Evolutionary conservation across 2,113 vertebrate genomes (phyloP).

Genomic region (Limanda limanda): DNA sequence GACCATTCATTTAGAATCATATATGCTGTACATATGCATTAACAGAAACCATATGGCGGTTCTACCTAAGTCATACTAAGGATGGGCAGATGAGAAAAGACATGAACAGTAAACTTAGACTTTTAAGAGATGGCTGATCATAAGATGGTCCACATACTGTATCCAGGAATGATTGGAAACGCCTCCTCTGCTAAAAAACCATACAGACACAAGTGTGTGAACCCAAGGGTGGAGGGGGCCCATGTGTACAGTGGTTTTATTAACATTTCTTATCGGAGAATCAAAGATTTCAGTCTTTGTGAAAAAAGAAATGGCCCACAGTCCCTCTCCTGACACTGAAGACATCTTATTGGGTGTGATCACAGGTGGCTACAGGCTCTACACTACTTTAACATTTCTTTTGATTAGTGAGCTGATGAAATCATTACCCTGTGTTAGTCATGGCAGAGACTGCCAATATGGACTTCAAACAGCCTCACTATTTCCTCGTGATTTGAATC

Average conservation of each 20-base stretch:
- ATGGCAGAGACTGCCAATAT: not conserved
- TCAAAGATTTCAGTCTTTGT: not conserved
- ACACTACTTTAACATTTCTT: not conserved
- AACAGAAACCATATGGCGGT: not conserved
- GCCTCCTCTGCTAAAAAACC: not conserved
- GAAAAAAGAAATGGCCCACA: not conserved
- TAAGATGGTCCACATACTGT: too few relatives aligned
- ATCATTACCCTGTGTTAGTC: slow-evolving; percentile 2
- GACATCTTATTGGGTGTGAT: slow-evolving; percentile 6
- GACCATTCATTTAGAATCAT: too few relatives aligned
- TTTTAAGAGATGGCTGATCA: too few relatives aligned
- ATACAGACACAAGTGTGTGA: too few relatives aligned
- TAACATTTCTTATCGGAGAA: not conserved
- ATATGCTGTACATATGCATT: too few relatives aligned
- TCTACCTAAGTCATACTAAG: not conserved
- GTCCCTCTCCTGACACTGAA: not conserved
- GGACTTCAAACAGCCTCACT: not conserved
- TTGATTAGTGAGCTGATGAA: slow-evolving; percentile 17
- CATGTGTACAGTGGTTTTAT: not conserved
- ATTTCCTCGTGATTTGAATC: not conserved
- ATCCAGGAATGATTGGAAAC: too few relatives aligned
- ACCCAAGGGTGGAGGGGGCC: not conserved
- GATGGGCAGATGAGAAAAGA: not conserved
- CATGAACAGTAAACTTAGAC: too few relatives aligned
- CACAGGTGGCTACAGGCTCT: not conserved